Conservation (phyloP, 35 echinoderm and acorn worm species). For the Strongylocentrotus purpuratus region DNA sequence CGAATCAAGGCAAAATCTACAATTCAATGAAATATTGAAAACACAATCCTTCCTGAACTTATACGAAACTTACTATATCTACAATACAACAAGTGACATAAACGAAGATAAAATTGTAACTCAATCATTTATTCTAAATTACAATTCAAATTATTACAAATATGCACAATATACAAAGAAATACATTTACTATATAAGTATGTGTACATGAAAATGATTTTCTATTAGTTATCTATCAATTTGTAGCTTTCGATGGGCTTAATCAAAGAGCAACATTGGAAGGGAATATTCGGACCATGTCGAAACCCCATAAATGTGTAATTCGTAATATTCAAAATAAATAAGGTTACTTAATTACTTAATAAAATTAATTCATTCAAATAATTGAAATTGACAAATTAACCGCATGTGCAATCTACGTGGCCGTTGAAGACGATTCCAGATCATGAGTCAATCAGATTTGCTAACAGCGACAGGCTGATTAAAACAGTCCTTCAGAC, state of each 20-base stretch:
- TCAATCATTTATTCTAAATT: too few species aligned
- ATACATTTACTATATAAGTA: too few species aligned
- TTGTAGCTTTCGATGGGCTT: not conserved
- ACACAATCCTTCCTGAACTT: too few species aligned
- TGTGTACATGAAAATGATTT: not conserved
- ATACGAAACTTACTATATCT: too few species aligned
- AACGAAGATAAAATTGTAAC: too few species aligned
- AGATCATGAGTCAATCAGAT: not conserved
- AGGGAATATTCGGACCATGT: not conserved
- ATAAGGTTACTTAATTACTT: too few species aligned
- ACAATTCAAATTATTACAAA: too few species aligned
- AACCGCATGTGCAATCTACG: not conserved
- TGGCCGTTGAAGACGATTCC: not conserved
- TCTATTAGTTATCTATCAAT: not conserved
- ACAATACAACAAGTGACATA: too few species aligned
- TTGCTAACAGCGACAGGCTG: not conserved
- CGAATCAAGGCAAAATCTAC: too few species aligned
- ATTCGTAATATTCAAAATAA: not conserved
- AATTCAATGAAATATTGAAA: too few species aligned
- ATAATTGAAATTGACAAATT: not conserved
- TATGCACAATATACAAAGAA: too few species aligned
- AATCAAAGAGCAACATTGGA: not conserved
- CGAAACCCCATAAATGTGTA: not conserved
- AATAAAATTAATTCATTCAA: too few species aligned
- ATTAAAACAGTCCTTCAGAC: not conserved